Evolutionary conservation across 2,888 invertebrate genomes (phyloP).

Genomic region (Trypoxylon attenuatum): DNA sequence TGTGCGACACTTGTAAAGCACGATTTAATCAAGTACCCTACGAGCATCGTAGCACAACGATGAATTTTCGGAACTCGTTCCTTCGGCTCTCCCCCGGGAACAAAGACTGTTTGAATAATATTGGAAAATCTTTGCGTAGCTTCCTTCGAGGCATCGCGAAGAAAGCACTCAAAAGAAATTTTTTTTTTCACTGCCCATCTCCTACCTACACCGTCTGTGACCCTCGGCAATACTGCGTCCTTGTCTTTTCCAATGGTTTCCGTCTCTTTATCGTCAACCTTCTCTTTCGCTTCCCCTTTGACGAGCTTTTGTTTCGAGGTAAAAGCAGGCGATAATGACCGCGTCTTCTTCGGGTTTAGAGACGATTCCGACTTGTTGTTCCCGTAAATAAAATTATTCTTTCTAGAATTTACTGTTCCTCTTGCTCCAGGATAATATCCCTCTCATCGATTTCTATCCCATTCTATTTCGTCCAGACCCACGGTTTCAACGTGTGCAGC

Average conservation of each 20-base stretch:
- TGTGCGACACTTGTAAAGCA: too few relatives aligned
- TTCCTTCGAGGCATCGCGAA: constrained; percentile 3
- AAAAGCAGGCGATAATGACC: constrained; percentile 46
- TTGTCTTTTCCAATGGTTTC: constrained; percentile 17
- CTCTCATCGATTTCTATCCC: constrained; percentile 15
- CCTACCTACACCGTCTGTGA: constrained; percentile 18
- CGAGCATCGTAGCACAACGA: too few relatives aligned
- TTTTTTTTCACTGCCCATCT: constrained; percentile 10
- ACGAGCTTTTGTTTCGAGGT: constrained; percentile 43
- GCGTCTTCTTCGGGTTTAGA: constrained; percentile 32
- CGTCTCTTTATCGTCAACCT: constrained; percentile 25
- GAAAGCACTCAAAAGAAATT: constrained; percentile 28
- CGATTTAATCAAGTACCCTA: too few relatives aligned
- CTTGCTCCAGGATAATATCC: background rate
- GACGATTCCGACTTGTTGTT: constrained; percentile 23
- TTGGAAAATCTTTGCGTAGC: constrained; percentile 15
- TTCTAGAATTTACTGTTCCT: constrained; percentile 29
- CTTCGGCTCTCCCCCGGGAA: constrained; percentile 5
- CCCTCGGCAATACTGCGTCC: constrained; percentile 32
- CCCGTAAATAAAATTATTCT: constrained; percentile 43
- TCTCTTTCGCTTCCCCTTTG: constrained; percentile 24
- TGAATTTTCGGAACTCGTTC: constrained; percentile 11
- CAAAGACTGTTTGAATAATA: constrained; percentile 20
- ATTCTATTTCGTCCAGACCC: background rate
- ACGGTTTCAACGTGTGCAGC: too few relatives aligned